These are phyloP conservation scores for Pyrgus malvae DNA, from an alignment of 2,888 invertebrate species.

Conservation along the genomic window DNA sequence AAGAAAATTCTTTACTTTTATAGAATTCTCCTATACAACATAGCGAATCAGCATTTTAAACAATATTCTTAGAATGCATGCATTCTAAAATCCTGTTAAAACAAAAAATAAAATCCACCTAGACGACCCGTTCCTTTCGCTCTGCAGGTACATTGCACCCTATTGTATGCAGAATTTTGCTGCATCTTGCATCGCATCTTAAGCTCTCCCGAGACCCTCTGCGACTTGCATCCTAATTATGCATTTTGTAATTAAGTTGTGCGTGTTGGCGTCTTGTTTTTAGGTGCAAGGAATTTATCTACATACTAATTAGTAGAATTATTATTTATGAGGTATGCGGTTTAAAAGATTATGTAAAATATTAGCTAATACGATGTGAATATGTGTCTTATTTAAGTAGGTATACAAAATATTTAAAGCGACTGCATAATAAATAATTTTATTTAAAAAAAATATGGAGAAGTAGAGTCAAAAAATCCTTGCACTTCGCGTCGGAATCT, in stretches of 20 bases:
- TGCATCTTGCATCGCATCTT: conserved; percentile 23
- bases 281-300: conserved; percentile 17
- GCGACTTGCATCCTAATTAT: conserved; percentile 24
- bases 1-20: too few relatives aligned
- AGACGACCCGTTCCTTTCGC: conserved; percentile 3
- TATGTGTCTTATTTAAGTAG: too few relatives aligned
- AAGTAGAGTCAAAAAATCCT: background rate
- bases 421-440: background rate
- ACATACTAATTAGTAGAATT: conserved; percentile 12
- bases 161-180: conserved; percentile 23
- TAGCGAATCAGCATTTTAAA: too few relatives aligned
- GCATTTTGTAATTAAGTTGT: conserved; percentile 22
- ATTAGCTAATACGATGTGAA: background rate
- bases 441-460: too few relatives aligned
- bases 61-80: too few relatives aligned
- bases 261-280: conserved; percentile 8
- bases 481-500: too few relatives aligned
- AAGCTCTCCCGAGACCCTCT: conserved; percentile 3
- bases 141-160: conserved; percentile 21
- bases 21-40: too few relatives aligned
- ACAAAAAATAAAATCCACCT: too few relatives aligned
- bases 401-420: too few relatives aligned
- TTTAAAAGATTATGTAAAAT: background rate
- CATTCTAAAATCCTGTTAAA: too few relatives aligned
- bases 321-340: background rate